Evolutionary conservation across 2,888 invertebrate species (phyloP).

Genomic region (Fragum sueziense): DNA sequence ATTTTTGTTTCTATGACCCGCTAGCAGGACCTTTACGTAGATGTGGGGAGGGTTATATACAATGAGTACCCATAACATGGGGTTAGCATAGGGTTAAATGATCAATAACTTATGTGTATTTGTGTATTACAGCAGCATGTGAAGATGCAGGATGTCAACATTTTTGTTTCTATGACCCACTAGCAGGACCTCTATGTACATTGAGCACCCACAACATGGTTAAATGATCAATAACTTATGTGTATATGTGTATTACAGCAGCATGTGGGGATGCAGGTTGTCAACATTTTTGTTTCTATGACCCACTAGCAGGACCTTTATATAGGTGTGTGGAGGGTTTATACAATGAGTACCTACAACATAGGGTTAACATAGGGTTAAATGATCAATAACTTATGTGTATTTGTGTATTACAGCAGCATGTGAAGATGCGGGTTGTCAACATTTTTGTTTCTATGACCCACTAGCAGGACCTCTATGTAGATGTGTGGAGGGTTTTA

Average conservation of each 20-base stretch:
- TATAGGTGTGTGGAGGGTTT: constrained; percentile 89
- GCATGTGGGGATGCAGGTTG: constrained; percentile 70
- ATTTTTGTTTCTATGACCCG: constrained; percentile 74
- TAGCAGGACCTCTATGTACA: constrained; percentile 77
- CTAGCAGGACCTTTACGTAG: constrained; percentile 77
- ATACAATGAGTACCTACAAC: too few relatives aligned
- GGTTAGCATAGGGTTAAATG: too few relatives aligned
- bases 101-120: too few relatives aligned
- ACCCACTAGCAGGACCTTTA: constrained; percentile 62
- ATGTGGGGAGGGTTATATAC: constrained; percentile 89
- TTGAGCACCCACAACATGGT: too few relatives aligned
- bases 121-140: constrained; percentile 73
- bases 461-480: constrained; percentile 68
- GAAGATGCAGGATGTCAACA: constrained; percentile 72
- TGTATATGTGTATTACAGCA: too few relatives aligned
- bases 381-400: too few relatives aligned
- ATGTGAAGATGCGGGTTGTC: constrained; percentile 70
- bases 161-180: constrained; percentile 72
- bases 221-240: too few relatives aligned
- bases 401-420: too few relatives aligned
- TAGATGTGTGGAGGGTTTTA: constrained; percentile 90
- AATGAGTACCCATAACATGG: too few relatives aligned
- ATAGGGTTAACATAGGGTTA: too few relatives aligned
- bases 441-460: constrained; percentile 74
- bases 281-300: constrained; percentile 75